Conservation (phyloP, 2,113 vertebrate species). For the Lathamus discolor region DNA sequence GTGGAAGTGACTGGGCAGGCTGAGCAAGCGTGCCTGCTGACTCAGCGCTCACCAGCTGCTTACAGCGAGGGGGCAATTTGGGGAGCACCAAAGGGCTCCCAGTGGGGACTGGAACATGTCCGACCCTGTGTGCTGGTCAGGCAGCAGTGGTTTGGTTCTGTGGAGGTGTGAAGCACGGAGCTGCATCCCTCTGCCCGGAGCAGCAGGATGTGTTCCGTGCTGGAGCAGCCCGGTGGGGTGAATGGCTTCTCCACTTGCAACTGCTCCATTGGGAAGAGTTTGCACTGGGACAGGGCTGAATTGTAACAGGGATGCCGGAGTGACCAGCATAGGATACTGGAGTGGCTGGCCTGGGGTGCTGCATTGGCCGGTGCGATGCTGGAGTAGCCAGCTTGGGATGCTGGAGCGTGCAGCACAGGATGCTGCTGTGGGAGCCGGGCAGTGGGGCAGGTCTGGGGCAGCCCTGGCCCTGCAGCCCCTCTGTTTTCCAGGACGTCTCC, state of each 20-base stretch:
- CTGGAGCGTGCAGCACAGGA: background rate
- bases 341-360: fast-evolving
- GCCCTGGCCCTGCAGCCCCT: background rate
- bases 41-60: fast-evolving
- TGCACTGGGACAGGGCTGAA: background rate
- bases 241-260: background rate
- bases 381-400: background rate
- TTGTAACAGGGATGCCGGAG: background rate
- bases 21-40: background rate
- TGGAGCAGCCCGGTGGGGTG: fast-evolving
- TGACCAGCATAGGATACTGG: background rate
- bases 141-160: background rate
- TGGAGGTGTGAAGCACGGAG: background rate
- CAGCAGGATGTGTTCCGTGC: background rate
- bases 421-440: background rate
- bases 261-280: background rate
- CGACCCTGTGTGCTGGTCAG: fast-evolving
- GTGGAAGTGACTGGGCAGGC: background rate
- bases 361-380: fast-evolving
- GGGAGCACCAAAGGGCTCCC: background rate
- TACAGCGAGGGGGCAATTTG: fast-evolving
- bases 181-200: background rate
- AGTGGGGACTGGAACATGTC: background rate
- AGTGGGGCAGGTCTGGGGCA: background rate
- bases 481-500: fast-evolving